Evolutionary conservation across 2,888 invertebrate genomes (phyloP).

Genomic region (Pterostichus niger): DNA sequence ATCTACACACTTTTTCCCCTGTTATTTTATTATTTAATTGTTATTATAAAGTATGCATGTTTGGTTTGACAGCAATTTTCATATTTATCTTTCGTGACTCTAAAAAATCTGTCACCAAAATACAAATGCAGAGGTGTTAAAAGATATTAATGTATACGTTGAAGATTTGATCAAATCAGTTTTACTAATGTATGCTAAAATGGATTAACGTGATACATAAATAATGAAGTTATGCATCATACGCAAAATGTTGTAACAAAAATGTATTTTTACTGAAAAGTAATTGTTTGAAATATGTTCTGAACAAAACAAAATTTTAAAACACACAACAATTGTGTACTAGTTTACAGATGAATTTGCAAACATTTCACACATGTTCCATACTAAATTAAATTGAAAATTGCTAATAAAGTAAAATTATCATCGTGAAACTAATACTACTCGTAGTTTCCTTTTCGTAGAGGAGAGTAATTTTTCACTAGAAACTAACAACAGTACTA

Average conservation of each 20-base stretch:
- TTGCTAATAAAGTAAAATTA: no score
- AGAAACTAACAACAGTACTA: conserved; percentile 2
- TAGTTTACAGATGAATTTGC: no score
- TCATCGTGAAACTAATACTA: no score
- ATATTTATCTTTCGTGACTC: conserved; percentile 35
- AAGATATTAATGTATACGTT: conserved; percentile 19
- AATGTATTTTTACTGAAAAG: background rate
- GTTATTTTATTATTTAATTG: conserved; percentile 20
- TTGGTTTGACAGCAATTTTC: conserved; percentile 9
- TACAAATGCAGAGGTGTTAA: conserved; percentile 38
- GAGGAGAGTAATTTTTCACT: background rate
- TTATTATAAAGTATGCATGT: conserved; percentile 41
- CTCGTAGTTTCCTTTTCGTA: background rate
- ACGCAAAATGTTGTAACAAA: conserved; percentile 9
- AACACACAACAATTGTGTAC: no score
- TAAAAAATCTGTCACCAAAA: conserved; percentile 30
- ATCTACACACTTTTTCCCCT: conserved; percentile 1
- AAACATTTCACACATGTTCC: no score
- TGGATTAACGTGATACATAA: conserved; percentile 38
- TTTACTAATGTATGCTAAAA: conserved; percentile 26
- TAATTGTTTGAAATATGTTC: background rate
- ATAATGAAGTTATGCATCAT: conserved; percentile 27
- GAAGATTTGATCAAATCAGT: conserved; percentile 7
- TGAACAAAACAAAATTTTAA: no score
- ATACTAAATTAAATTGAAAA: no score